phyloP scores from a whole-genome alignment of 1,140 invertebrate genomes.

The Trichonephila clavata region DNA sequence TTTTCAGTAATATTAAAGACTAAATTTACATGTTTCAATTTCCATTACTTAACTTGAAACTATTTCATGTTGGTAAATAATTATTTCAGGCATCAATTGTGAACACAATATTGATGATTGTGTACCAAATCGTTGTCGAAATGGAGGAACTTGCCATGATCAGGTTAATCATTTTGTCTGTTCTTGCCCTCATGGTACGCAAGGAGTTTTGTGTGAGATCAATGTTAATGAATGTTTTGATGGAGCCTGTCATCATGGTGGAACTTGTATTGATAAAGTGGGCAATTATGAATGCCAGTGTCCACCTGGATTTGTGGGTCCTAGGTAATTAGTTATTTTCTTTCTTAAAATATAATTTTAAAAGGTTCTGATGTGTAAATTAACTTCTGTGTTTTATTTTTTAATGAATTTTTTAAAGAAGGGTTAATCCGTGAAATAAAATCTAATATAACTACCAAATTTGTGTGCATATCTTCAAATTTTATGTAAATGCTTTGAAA shows the following conservation, averaged over 20 bases:
- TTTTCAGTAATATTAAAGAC: too few relatives aligned
- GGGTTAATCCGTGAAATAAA: too few relatives aligned
- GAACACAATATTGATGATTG: conserved; percentile 85
- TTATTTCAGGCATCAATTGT: conserved; percentile 86
- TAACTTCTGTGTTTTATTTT: too few relatives aligned
- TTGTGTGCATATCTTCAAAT: too few relatives aligned
- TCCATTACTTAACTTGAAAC: neutral
- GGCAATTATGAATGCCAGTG: conserved; percentile 92
- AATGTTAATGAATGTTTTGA: conserved; percentile 94
- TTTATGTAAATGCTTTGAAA: too few relatives aligned
- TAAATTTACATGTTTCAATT: too few relatives aligned
- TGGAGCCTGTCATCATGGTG: conserved; percentile 96
- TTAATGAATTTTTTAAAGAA: too few relatives aligned
- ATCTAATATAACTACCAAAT: too few relatives aligned
- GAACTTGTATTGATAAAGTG: conserved; percentile 89
- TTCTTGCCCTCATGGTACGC: conserved; percentile 93
- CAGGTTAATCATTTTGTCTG: conserved; percentile 91
- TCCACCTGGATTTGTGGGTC: conserved; percentile 91
- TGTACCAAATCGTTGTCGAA: conserved; percentile 90
- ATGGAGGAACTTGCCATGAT: conserved; percentile 94
- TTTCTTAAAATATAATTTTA: neutral
- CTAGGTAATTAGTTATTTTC: conserved; percentile 83
- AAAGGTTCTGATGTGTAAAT: too few relatives aligned
- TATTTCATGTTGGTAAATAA: neutral
- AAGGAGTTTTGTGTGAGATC: conserved; percentile 94